Percentiles rank a stretch among this genome's conserved stretches.
Conservation (phyloP, 1,140 invertebrate genomes). For the Sycophila sp. region DNA sequence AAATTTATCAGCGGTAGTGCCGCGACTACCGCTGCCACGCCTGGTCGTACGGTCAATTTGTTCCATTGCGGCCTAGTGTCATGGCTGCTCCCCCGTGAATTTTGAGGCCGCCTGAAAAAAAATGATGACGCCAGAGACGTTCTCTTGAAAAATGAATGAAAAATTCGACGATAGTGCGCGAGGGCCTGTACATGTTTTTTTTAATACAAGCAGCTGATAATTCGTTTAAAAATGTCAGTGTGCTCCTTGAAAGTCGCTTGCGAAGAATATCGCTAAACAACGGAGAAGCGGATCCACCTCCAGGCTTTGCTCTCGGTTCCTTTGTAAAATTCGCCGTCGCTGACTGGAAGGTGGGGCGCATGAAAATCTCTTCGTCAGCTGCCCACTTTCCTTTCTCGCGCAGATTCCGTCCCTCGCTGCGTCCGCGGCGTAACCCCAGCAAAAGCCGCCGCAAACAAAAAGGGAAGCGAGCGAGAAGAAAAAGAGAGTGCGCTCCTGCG, state of each 20-base stretch:
- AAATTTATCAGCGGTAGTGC: conserved; percentile 48
- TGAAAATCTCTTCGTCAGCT: conserved; percentile 60
- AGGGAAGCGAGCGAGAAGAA: neutral
- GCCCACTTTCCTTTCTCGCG: conserved; percentile 55
- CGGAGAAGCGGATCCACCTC: conserved; percentile 10
- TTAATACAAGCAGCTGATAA: too few relatives aligned
- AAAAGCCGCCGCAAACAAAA: conserved; percentile 39
- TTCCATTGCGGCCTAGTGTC: conserved; percentile 14
- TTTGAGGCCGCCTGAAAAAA: neutral
- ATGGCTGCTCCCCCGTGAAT: neutral
- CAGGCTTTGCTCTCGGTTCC: neutral
- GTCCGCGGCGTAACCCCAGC: conserved; percentile 34
- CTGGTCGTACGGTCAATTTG: conserved; percentile 47
- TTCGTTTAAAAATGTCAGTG: too few relatives aligned
- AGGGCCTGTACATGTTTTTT: too few relatives aligned
- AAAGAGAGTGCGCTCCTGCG: neutral
- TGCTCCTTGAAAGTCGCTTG: too few relatives aligned
- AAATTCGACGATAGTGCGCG: too few relatives aligned
- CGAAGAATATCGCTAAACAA: too few relatives aligned
- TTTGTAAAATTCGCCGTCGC: conserved; percentile 19
- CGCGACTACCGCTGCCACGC: conserved; percentile 30
- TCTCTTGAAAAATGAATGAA: too few relatives aligned
- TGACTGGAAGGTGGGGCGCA: conserved; percentile 41
- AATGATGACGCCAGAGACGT: too few relatives aligned
- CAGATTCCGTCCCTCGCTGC: conserved; percentile 52